Evolutionary conservation across 2,888 invertebrate species (phyloP), one percentile per base, ranked within the genome.

Genomic region (Cephus runcator): DNA sequence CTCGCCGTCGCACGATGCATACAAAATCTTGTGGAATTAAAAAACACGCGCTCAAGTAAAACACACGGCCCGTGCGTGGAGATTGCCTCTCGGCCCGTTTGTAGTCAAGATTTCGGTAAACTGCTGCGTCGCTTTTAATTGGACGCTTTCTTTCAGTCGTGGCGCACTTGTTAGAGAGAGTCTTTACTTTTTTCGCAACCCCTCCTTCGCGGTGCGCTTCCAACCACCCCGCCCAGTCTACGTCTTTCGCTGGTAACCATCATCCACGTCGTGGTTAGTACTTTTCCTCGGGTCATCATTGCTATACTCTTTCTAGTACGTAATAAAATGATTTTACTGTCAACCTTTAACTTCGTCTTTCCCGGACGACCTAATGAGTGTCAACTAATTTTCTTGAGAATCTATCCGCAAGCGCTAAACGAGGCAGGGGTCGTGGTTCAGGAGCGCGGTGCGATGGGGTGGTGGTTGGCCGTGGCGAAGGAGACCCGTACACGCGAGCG

Each of bases 21-120:
- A 84, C 84, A 88, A 87, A 86, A 89, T 88, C 88, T 89, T 88
- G 86, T 82, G 87, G 86, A 88, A 88, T 89, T 89, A 89, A 90
- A 88, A 88, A 87, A 83, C 83, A 83, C 82, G 81, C 81, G 82
- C 81, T 77, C 80, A 75, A 80, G 77, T 78, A 73, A 79, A 76
- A 69, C 33, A 73, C 68, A 23, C n/a, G 34, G 68, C 33, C n/a
- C 81, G 85, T 84, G 84, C 82, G 84, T 82, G 82, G 83, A 87
- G 88, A 86, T 85, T 86, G 86, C 85, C 85, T 83, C 83, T 77
- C 78, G 81, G 82, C 84, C 78, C 82, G 88, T 85, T 85, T 83
- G 80, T 83, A 83, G 80, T 83, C 81, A 84, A 84, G 85, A 86
- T 85, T 88, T 84, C 78, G 84, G 81, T 82, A 83, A 87, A 81